phyloP scores from a whole-genome alignment of 2,888 invertebrate genomes.

The Oscheius sp. region DNA sequence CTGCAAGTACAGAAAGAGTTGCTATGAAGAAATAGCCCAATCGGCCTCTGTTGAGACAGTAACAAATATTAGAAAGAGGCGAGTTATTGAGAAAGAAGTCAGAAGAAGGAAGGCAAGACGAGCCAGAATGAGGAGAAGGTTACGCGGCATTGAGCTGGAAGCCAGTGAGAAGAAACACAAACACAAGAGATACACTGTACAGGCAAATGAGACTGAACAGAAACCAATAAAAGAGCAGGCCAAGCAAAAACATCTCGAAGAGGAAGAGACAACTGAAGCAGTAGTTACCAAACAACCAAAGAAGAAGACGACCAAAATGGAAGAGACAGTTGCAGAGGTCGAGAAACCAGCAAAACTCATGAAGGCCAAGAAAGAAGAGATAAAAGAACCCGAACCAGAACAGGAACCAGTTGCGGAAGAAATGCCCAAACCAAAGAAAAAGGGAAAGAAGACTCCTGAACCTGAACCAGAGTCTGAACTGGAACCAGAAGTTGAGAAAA shows the following conservation, averaged over 20 bases:
- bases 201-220: slow-evolving; percentile 7
- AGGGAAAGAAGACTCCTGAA: slow-evolving; percentile 37
- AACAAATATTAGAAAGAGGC: slow-evolving; percentile 49
- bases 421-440: background rate
- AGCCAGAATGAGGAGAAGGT: slow-evolving; percentile 35
- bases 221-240: slow-evolving; percentile 1
- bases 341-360: background rate
- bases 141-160: slow-evolving; percentile 20
- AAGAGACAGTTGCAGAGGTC: background rate
- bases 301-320: slow-evolving; percentile 1
- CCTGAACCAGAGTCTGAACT: slow-evolving; percentile 4
- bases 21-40: slow-evolving; percentile 59
- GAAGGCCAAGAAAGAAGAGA: slow-evolving; percentile 26
- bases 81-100: slow-evolving; percentile 51
- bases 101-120: slow-evolving; percentile 41
- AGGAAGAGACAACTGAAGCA: slow-evolving; percentile 4
- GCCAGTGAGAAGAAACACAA: background rate
- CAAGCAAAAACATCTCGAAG: background rate
- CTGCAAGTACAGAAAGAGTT: slow-evolving; percentile 64
- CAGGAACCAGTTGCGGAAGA: slow-evolving; percentile 42
- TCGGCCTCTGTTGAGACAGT: slow-evolving; percentile 49
- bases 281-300: background rate
- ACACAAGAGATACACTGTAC: slow-evolving; percentile 1
- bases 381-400: slow-evolving; percentile 29
- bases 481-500: slow-evolving; percentile 39